Evolutionary conservation across 2,113 vertebrate species (phyloP), one percentile per base, ranked within the genome.

Genomic region (Brevimyrus niger): DNA sequence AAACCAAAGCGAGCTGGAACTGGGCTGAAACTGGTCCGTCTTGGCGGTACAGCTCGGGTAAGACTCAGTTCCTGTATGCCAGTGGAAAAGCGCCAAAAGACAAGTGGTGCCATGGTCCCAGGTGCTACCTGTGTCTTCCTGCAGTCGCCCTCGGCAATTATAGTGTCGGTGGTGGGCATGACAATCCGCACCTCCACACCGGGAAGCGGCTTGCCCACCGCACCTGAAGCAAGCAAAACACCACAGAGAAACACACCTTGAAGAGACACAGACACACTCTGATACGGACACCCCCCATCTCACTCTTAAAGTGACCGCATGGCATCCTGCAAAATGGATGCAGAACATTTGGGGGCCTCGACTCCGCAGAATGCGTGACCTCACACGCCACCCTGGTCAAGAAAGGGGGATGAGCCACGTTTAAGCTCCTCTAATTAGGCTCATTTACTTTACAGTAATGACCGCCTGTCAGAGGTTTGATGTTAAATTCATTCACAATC

Each of bases 161-260:
- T 1, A 0, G 92, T 65, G 89, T 94, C 96, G 90, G 89, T 91
- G 0, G 69, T 46, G 42, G 96, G 95, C 0, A 96, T 96, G 91
- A 95, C 94, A 1, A 99, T 96, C 86, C 95, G 92, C 80, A 99
- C 97, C 13, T 96, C 89, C 0, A 99, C 96, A 0, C 96, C 94
- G 0, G 97, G 97, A 23, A 99, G 95, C 0, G 98, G 98, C 13
- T 93, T 94, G n/a, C 98, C 98, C 61, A 99, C 98, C 0, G 98
- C 95, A 10, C 98, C 98, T 99, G 92, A 0, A 69, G 23, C 15
- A 89, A 21, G 21, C 6, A 47, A 47, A 23, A 91, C 23, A 92
- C 47, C 80, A 73, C 31, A 38, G 13, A 80, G 13, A 88, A 44
- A 76, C 65, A 88, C 44, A 51, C 47, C 44, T n/a, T 86, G 21